Percentiles rank a stretch among this genome's conserved stretches.
Evolutionary conservation across 2,113 vertebrate species (phyloP).

Genomic region (Menidia beryllina): DNA sequence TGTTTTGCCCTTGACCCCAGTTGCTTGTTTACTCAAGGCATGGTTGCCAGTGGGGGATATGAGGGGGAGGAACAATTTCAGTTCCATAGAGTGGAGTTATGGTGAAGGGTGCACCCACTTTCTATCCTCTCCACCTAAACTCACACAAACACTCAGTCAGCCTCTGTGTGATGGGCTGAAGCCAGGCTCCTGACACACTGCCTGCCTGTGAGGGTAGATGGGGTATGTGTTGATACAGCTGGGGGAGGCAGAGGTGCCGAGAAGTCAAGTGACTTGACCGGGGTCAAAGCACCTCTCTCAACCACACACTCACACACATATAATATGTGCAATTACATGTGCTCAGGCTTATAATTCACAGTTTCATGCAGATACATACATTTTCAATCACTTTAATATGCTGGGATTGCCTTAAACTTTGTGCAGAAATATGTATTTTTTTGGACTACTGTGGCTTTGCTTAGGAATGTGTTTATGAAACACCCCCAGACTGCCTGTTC

Average conservation of each 20-base stretch:
- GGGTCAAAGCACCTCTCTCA: slow-evolving; percentile 71
- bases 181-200: slow-evolving; percentile 71
- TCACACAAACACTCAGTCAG: slow-evolving; percentile 74
- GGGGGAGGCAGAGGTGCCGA: slow-evolving; percentile 73
- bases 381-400: slow-evolving; percentile 39
- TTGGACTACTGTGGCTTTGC: slow-evolving; percentile 30
- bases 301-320: slow-evolving; percentile 29
- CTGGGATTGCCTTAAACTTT: slow-evolving; percentile 30
- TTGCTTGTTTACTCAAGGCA: slow-evolving; percentile 80
- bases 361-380: slow-evolving; percentile 25
- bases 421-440: slow-evolving; percentile 38
- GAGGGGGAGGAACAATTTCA: slow-evolving; percentile 72
- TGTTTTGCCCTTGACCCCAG: slow-evolving; percentile 80
- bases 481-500: slow-evolving; percentile 55
- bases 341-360: slow-evolving; percentile 24
- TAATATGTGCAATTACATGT: slow-evolving; percentile 18
- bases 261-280: slow-evolving; percentile 82
- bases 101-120: slow-evolving; percentile 59
- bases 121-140: slow-evolving; percentile 57
- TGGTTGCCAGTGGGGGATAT: slow-evolving; percentile 64
- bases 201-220: slow-evolving; percentile 48
- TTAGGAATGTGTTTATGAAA: slow-evolving; percentile 62
- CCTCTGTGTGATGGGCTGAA: slow-evolving; percentile 65
- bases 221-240: slow-evolving; percentile 81
- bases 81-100: slow-evolving; percentile 69